Evolutionary conservation across 37 sponge, comb jelly and placozoan genomes (phyloP).

Genomic region (Chondrilla cf. caribensis): DNA sequence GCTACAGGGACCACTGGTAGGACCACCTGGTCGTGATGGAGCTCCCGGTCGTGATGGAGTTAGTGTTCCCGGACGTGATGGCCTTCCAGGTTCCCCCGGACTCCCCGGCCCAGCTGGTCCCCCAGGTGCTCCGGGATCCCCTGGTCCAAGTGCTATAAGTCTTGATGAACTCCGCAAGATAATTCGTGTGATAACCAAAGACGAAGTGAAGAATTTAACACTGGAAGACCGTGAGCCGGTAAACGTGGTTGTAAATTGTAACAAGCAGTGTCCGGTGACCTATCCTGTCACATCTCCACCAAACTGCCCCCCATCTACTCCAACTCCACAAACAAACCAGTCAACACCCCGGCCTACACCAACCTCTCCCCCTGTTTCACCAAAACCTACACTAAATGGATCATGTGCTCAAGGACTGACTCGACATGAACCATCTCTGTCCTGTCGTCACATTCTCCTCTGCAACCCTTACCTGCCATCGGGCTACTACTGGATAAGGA

Average conservation of each 20-base stretch:
- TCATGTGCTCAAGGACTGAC: not conserved
- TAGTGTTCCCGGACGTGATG: not conserved
- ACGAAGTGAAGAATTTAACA: slow-evolving; percentile 5
- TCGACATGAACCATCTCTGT: not conserved
- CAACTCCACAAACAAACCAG: not conserved
- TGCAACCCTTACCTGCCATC: not conserved
- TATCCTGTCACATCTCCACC: not conserved
- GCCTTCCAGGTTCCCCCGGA: not conserved
- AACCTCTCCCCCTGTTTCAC: not conserved
- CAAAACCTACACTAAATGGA: not conserved
- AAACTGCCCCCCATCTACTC: not conserved
- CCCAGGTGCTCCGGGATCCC: not conserved
- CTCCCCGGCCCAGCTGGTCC: slow-evolving; percentile 4
- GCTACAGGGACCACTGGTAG: not conserved
- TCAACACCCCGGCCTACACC: not conserved
- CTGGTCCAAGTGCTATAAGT: not conserved
- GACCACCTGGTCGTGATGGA: slow-evolving; percentile 1
- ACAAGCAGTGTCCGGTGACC: not conserved
- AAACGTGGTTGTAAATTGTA: not conserved
- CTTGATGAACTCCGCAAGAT: not conserved
- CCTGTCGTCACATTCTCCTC: not conserved
- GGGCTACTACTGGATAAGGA: slow-evolving; percentile 19
- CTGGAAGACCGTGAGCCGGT: not conserved
- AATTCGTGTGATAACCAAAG: slow-evolving; percentile 8
- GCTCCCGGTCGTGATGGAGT: slow-evolving; percentile 3